Conservation (phyloP, 2,113 vertebrate species). For the Pangasianodon gigas region DNA sequence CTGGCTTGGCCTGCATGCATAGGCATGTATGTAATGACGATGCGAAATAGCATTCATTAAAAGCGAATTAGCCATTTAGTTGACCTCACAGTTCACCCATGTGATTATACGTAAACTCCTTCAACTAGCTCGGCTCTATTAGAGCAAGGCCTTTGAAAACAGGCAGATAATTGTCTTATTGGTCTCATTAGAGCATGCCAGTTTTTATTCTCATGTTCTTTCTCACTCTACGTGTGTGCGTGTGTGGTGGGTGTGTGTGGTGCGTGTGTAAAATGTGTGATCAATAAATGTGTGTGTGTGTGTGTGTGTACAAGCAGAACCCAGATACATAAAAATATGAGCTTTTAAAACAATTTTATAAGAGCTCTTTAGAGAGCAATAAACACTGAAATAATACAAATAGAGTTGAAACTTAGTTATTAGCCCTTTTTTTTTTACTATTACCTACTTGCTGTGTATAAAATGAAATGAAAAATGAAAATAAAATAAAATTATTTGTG, state of each 20-base stretch:
- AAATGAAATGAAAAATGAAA: too few species aligned
- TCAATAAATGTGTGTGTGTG: not conserved
- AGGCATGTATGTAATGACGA: constrained; percentile 56
- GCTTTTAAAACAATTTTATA: constrained; percentile 9
- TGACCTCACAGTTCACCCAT: constrained; percentile 68
- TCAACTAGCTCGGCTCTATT: constrained; percentile 64
- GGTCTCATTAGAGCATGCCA: constrained; percentile 11
- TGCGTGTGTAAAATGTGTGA: not conserved
- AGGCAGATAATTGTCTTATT: not conserved
- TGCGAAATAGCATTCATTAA: constrained; percentile 66
- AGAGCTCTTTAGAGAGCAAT: not conserved
- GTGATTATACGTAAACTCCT: constrained; percentile 74
- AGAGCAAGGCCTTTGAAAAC: constrained; percentile 45
- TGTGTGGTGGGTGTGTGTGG: not conserved
- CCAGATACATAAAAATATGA: not conserved
- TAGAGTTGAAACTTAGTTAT: not conserved
- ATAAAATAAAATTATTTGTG: not conserved
- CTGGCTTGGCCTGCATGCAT: constrained; percentile 44
- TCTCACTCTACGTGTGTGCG: constrained; percentile 27
- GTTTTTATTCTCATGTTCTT: constrained; percentile 11
- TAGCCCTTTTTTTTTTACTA: not conserved
- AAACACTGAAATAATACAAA: not conserved
- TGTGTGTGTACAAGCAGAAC: not conserved
- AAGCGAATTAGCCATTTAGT: constrained; percentile 67
- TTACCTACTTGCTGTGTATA: not conserved